A percentile compares a stretch with the other conserved stretches of the same genome.
Conservation (phyloP, 2,888 invertebrate genomes). For the Andrena haemorrhoa region DNA sequence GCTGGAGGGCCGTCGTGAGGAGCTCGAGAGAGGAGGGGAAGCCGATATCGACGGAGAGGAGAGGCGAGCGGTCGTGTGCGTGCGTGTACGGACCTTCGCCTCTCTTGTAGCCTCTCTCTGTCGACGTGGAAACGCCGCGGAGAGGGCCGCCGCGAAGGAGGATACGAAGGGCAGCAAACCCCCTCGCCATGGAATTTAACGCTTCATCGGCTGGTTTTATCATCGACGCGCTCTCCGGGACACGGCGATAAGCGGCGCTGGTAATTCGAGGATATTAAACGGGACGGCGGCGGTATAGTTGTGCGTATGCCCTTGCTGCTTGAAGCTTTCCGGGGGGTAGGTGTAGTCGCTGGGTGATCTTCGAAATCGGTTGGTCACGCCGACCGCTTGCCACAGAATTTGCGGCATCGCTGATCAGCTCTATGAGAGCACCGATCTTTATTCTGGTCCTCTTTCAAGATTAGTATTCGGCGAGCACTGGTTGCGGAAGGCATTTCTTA, state of each 20-base stretch:
- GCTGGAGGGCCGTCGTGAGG: conserved; percentile 26
- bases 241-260: conserved; percentile 36
- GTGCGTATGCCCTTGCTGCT: no score
- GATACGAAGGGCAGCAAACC: conserved; percentile 41
- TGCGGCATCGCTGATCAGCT: no score
- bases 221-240: conserved; percentile 35
- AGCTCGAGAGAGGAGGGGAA: conserved; percentile 4
- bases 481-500: no score
- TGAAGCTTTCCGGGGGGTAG: not conserved
- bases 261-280: conserved; percentile 53
- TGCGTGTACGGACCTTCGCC: conserved; percentile 33
- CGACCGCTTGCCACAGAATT: no score
- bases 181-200: conserved; percentile 54
- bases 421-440: no score
- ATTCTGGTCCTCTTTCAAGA: no score
- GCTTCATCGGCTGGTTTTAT: conserved; percentile 59
- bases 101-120: conserved; percentile 39
- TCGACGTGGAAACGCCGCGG: conserved; percentile 29
- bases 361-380: no score
- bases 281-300: no score
- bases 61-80: conserved; percentile 42
- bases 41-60: conserved; percentile 62
- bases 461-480: no score
- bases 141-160: conserved; percentile 44
- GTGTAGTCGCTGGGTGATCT: not conserved